Conservation (phyloP, 2,888 invertebrate genomes). For the Clostera curtula region DNA sequence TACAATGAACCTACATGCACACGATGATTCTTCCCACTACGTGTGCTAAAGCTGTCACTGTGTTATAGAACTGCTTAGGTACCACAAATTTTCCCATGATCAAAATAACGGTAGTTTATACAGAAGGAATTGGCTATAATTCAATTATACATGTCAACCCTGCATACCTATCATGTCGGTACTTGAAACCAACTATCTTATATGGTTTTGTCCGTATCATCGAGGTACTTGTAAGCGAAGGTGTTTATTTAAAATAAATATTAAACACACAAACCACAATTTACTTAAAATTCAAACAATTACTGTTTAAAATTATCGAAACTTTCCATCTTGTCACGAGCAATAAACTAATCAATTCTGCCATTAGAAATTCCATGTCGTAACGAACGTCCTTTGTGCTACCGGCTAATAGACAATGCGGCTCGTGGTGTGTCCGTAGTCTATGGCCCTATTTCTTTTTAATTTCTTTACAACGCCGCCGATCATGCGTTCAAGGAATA, state of each 20-base stretch:
- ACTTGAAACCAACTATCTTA: too few relatives aligned
- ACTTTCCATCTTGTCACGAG: slow-evolving; percentile 27
- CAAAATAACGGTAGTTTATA: too few relatives aligned
- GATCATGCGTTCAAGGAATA: slow-evolving; percentile 42
- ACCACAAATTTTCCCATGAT: too few relatives aligned
- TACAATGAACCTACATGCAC: too few relatives aligned
- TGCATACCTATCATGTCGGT: too few relatives aligned
- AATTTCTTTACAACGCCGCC: slow-evolving; percentile 56
- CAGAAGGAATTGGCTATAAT: too few relatives aligned
- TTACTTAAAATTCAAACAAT: slow-evolving; percentile 24
- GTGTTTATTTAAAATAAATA: slow-evolving; percentile 10
- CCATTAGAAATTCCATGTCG: slow-evolving; percentile 40
- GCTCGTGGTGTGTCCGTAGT: slow-evolving; percentile 29
- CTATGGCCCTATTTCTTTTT: slow-evolving; percentile 62
- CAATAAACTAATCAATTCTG: slow-evolving; percentile 40
- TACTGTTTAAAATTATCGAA: slow-evolving; percentile 21
- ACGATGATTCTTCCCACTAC: too few relatives aligned
- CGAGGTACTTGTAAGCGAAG: too few relatives aligned
- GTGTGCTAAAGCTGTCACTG: too few relatives aligned
- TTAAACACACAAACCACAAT: slow-evolving; percentile 8
- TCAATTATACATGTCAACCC: too few relatives aligned
- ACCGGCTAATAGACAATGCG: slow-evolving; percentile 37
- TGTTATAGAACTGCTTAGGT: too few relatives aligned
- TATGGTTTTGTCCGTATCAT: too few relatives aligned
- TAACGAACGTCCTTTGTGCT: slow-evolving; percentile 27